Evolutionary conservation across 1,140 invertebrate genomes (phyloP).

Genomic region (Ectropis grisescens): DNA sequence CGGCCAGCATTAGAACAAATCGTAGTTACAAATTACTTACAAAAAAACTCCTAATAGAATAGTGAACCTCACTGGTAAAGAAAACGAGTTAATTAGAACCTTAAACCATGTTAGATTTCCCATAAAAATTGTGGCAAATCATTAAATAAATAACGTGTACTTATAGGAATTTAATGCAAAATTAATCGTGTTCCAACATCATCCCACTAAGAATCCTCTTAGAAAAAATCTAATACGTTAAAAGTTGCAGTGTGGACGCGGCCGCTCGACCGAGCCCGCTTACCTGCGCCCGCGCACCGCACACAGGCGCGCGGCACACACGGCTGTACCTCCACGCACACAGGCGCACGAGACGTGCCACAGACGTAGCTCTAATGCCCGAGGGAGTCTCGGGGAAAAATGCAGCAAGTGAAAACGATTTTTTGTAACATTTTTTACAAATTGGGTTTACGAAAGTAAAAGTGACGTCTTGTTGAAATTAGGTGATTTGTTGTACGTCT

Average conservation of each 20-base stretch:
- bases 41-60: no score
- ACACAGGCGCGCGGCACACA: slow-evolving; percentile 9
- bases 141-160: no score
- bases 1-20: no score
- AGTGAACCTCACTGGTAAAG: no score
- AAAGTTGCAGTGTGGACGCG: slow-evolving; percentile 36
- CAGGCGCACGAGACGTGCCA: slow-evolving; percentile 29
- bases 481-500: neutral
- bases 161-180: no score
- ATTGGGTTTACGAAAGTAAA: slow-evolving; percentile 8
- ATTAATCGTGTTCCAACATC: no score
- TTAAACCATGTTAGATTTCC: no score
- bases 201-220: slow-evolving; percentile 39
- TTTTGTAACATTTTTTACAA: slow-evolving; percentile 7
- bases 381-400: slow-evolving; percentile 22
- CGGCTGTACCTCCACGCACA: slow-evolving; percentile 10
- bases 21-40: no score
- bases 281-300: slow-evolving; percentile 44
- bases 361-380: slow-evolving; percentile 48
- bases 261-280: slow-evolving; percentile 48
- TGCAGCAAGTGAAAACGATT: slow-evolving; percentile 21
- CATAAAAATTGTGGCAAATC: no score
- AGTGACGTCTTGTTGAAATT: slow-evolving; percentile 12
- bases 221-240: slow-evolving; percentile 51
- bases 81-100: no score